Evolutionary conservation across 2,888 invertebrate species (phyloP).

Genomic region (Beris chalybata): DNA sequence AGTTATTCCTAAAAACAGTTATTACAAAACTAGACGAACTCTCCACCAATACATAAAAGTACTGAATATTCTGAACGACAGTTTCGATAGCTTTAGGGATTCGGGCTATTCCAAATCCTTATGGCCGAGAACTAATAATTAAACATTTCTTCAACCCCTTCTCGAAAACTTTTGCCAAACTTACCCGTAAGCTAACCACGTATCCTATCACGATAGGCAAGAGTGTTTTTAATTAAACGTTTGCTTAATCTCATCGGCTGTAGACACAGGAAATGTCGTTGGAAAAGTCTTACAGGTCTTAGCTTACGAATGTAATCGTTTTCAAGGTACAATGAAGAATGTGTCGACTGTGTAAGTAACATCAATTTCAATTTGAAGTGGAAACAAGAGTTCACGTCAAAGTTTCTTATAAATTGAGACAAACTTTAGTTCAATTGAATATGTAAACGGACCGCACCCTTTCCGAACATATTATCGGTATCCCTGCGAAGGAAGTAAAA

Average conservation of each 20-base stretch:
- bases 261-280: background rate
- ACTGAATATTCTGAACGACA: too few relatives aligned
- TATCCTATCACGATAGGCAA: slow-evolving; percentile 14
- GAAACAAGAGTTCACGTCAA: slow-evolving; percentile 34
- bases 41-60: too few relatives aligned
- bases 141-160: too few relatives aligned
- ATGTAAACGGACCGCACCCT: background rate
- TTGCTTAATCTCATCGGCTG: slow-evolving; percentile 29
- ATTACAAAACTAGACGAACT: too few relatives aligned
- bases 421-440: slow-evolving; percentile 20
- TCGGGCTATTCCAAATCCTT: too few relatives aligned
- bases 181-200: slow-evolving; percentile 22
- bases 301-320: background rate
- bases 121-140: too few relatives aligned
- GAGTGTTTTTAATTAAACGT: slow-evolving; percentile 26
- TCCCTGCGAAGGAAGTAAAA: background rate
- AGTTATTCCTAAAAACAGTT: too few relatives aligned
- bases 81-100: too few relatives aligned
- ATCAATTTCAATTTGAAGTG: slow-evolving; percentile 35
- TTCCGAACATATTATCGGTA: background rate
- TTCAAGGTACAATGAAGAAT: background rate
- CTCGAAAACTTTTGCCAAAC: background rate
- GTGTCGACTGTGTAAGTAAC: slow-evolving; percentile 2
- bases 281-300: background rate
- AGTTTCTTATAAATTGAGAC: slow-evolving; percentile 30